Conservation (phyloP, 2,797 vertebrate species). For the Myripristis murdjan region DNA sequence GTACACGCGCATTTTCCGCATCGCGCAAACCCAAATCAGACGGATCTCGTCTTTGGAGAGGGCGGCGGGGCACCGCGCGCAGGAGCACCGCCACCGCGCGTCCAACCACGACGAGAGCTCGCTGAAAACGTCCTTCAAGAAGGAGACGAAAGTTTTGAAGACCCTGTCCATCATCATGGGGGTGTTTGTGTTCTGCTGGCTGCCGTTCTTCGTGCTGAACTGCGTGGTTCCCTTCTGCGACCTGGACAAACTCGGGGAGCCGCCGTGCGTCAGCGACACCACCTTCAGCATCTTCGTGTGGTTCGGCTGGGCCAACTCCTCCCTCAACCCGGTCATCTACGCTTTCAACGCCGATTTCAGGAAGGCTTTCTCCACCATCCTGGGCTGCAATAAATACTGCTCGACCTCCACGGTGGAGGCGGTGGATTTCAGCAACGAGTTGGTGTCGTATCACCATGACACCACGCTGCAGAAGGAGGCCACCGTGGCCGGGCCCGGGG, state of each 20-base stretch:
- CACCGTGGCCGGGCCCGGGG: conserved; percentile 15
- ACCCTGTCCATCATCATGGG: conserved; percentile 88
- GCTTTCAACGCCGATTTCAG: conserved; percentile 88
- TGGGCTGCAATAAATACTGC: conserved; percentile 84
- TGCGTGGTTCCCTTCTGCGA: conserved; percentile 87
- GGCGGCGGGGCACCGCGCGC: conserved; percentile 69
- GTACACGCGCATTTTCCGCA: conserved; percentile 85
- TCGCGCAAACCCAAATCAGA: conserved; percentile 86
- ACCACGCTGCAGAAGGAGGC: conserved; percentile 82
- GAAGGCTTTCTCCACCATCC: conserved; percentile 83
- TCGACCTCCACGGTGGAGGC: conserved; percentile 75
- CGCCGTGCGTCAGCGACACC: conserved; percentile 83
- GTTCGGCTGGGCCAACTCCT: conserved; percentile 90
- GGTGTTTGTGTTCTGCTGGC: conserved; percentile 87
- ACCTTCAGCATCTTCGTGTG: conserved; percentile 86
- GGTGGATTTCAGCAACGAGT: conserved; percentile 86
- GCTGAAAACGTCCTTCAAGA: conserved; percentile 83
- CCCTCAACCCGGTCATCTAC: conserved; percentile 87
- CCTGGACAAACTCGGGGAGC: conserved; percentile 34
- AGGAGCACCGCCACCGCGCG: conserved; percentile 58
- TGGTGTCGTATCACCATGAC: conserved; percentile 87
- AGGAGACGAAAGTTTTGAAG: conserved; percentile 89
- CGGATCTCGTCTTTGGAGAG: conserved; percentile 85
- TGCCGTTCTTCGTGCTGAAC: conserved; percentile 89
- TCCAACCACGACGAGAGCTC: conserved; percentile 80